Evolutionary conservation across 2,888 invertebrate genomes (phyloP), one percentile per base, ranked within the genome.

Genomic region (Dione juno): DNA sequence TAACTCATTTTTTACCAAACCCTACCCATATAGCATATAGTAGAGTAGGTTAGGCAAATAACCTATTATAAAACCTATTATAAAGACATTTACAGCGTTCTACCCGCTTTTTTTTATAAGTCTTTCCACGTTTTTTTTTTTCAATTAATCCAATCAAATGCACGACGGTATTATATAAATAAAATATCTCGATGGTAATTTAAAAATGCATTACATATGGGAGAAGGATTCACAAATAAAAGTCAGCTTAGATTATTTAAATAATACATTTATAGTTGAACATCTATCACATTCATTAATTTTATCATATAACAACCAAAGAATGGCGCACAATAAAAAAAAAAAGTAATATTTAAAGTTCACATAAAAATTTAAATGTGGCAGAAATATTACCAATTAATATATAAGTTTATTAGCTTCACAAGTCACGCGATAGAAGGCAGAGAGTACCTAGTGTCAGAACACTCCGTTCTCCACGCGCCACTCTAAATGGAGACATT

Each of bases 201-300:
- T 48, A 48, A 3, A n/a, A n/a, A 10, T 16, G 11, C 5, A 50
- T 16, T 16, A 19, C 16, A 16, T n/a, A 16, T 8, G 11, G 16
- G 11, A 10, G 5, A 9, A 50, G 16, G 16, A 48, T 16, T 10
- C n/a, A 3, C n/a, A 10, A 50, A 48, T 48, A 19, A 50, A 54
- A 54, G n/a, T 54, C 54, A 14, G 9, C n/a, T 19, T 54, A 35
- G 35, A 54, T 54, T 54, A 35, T 54, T 54, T 54, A 35, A 54
- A 54, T 35, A 54, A 54, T 54, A 54, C 54, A 54, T 54, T 54
- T 54, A 54, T 35, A 54, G n/a, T 54, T 35, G 54, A 54, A 54
- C 54, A 54, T 54, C 54, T 50, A 50, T 50, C 50, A 50, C 50
- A 50, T 50, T n/a, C 35, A 54, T 54, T 35, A 54, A 54, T 54